These are phyloP conservation scores for Rhimphoctona megacephalus DNA, from an alignment of 2,888 invertebrate species.

Conservation along the genomic window DNA sequence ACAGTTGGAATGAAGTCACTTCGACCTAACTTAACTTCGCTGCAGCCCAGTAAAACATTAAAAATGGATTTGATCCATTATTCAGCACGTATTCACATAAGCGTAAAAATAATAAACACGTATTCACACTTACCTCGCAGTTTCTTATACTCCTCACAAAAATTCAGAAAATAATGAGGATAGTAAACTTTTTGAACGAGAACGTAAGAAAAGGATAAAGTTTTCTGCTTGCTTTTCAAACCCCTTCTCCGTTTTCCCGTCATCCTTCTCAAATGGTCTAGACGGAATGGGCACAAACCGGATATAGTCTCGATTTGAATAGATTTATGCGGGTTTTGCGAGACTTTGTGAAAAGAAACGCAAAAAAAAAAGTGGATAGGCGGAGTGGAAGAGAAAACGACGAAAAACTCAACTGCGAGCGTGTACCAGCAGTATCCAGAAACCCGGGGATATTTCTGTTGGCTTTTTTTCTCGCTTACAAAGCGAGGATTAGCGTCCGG, in stretches of 20 bases:
- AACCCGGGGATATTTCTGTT: conserved; percentile 1
- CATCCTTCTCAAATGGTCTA: conserved; percentile 61
- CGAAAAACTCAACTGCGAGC: conserved; percentile 22
- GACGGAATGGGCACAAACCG: conserved; percentile 58
- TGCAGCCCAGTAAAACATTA: neutral
- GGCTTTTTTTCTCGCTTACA: conserved; percentile 57
- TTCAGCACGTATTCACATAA: neutral
- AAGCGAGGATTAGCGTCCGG: conserved; percentile 62
- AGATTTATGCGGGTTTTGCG: conserved; percentile 62
- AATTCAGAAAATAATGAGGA: conserved; percentile 65
- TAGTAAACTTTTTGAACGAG: conserved; percentile 45
- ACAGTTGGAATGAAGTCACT: neutral
- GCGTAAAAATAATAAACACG: neutral
- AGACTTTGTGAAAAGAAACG: conserved; percentile 39
- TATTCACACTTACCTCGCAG: neutral
- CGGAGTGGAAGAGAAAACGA: conserved; percentile 20
- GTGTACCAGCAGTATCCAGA: conserved; percentile 32
- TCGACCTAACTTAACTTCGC: too few species aligned
- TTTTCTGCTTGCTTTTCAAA: conserved; percentile 16
- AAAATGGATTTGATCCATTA: neutral
- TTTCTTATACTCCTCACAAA: conserved; percentile 7
- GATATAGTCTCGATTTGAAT: conserved; percentile 56
- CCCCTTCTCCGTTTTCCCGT: neutral
- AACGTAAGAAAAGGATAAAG: neutral
- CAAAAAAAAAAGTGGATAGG: conserved; percentile 30